These are phyloP conservation scores for Bryconaethiops microstoma DNA, from an alignment of 2,797 vertebrate genomes.

Conservation along the genomic window DNA sequence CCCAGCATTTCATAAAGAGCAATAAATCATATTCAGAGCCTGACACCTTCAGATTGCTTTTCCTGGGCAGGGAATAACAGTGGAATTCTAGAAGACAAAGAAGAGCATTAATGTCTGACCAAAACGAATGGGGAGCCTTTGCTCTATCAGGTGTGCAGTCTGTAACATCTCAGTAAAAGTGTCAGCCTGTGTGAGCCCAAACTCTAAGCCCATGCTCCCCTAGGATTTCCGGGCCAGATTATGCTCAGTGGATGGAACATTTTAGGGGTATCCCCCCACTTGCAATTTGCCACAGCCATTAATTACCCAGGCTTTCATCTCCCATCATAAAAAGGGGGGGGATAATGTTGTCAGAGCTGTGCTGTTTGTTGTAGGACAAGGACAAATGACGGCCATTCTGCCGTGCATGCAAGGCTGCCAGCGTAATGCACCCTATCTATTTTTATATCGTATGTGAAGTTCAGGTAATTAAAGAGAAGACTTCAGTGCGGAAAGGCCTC, in stretches of 20 bases:
- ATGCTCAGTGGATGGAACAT: background rate
- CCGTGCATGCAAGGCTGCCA: constrained; percentile 87
- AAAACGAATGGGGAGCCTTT: constrained; percentile 42
- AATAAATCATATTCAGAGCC: constrained; percentile 73
- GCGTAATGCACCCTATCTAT: constrained; percentile 91
- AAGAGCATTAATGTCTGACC: constrained; percentile 57
- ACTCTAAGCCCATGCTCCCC: constrained; percentile 39
- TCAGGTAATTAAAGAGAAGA: constrained; percentile 88
- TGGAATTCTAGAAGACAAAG: constrained; percentile 61
- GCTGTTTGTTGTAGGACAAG: constrained; percentile 86
- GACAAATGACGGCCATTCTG: constrained; percentile 88
- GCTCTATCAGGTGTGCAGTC: constrained; percentile 38
- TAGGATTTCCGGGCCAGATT: constrained; percentile 43
- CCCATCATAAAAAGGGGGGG: constrained; percentile 67
- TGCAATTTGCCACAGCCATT: constrained; percentile 57
- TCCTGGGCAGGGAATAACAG: constrained; percentile 58
- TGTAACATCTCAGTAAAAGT: constrained; percentile 25
- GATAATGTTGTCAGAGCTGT: constrained; percentile 83
- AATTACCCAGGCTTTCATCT: constrained; percentile 78
- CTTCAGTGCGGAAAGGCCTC: constrained; percentile 80
- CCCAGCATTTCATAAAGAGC: constrained; percentile 58
- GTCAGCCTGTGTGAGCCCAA: constrained; percentile 1
- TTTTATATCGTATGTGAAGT: constrained; percentile 87
- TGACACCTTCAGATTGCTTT: constrained; percentile 64
- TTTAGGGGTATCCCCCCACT: constrained; percentile 28